These are phyloP conservation scores for Vulpes vulpes DNA, from an alignment of 2,113 vertebrate species.

Conservation along the genomic window DNA sequence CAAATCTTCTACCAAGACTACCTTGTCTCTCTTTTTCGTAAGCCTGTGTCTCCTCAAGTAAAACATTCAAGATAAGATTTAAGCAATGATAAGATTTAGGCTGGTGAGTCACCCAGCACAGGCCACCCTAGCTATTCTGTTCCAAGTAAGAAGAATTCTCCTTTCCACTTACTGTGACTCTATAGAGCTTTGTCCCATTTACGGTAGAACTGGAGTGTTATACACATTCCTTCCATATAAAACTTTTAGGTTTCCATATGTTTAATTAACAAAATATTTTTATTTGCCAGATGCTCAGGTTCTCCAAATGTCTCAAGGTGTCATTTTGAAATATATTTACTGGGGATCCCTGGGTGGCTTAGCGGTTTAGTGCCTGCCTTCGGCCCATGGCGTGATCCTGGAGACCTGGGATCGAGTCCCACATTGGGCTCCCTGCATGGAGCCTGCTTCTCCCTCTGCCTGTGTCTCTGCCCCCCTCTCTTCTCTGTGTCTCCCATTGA, in stretches of 20 bases:
- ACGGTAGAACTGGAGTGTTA: not conserved
- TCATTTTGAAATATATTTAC: not conserved
- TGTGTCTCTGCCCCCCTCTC: too few relatives aligned
- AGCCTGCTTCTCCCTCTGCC: too few relatives aligned
- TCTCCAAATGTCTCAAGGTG: not conserved
- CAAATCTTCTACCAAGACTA: constrained; percentile 27
- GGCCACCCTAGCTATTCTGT: not conserved
- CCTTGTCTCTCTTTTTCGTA: not conserved
- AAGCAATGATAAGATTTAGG: not conserved
- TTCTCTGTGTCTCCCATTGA: too few relatives aligned
- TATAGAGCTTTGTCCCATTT: not conserved
- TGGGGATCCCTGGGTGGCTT: not conserved
- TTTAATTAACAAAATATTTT: not conserved
- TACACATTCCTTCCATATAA: not conserved
- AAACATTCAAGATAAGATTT: constrained; percentile 45
- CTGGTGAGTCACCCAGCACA: not conserved
- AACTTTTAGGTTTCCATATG: not conserved
- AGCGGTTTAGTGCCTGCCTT: too few relatives aligned
- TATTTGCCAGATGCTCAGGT: not conserved
- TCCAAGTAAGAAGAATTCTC: not conserved
- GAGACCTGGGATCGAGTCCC: too few relatives aligned
- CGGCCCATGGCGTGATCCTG: too few relatives aligned
- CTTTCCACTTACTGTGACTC: not conserved
- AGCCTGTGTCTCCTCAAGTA: not conserved
- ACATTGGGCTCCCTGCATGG: too few relatives aligned